Evolutionary conservation across 2,888 invertebrate genomes (phyloP).

Genomic region (Bhutanitis thaidina): DNA sequence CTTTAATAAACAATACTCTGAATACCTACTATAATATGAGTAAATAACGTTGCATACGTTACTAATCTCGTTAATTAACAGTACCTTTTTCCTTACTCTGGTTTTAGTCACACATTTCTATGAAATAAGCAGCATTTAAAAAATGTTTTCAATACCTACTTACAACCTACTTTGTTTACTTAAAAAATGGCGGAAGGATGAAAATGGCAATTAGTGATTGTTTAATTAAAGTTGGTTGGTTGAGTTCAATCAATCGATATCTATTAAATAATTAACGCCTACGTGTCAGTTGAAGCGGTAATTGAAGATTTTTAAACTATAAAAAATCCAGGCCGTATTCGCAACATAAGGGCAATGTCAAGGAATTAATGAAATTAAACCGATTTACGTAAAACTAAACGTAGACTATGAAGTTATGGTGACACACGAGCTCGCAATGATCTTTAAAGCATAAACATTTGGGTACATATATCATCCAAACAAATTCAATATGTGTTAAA

Average conservation of each 20-base stretch:
- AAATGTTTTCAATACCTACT: neutral
- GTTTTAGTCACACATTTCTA: conserved; percentile 9
- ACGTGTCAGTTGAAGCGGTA: neutral
- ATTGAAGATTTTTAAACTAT: no score
- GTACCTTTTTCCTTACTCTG: conserved; percentile 1
- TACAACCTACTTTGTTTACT: neutral
- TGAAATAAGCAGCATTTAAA: neutral
- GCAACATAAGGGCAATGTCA: no score
- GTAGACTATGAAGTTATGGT: no score
- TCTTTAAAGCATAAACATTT: no score
- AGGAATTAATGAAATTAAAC: no score
- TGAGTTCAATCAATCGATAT: conserved; percentile 4
- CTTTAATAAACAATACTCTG: no score
- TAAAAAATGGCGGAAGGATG: neutral
- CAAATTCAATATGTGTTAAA: no score
- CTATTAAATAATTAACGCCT: conserved; percentile 20
- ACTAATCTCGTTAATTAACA: conserved; percentile 17
- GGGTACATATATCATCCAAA: no score
- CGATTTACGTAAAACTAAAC: no score
- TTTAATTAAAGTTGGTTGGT: conserved; percentile 19
- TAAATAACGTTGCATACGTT: conserved; percentile 5
- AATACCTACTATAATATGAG: no score
- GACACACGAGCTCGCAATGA: no score
- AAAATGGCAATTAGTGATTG: conserved; percentile 20
- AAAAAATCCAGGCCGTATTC: no score